Conservation (phyloP, 2,888 invertebrate genomes). For the Oasisia sp. region DNA sequence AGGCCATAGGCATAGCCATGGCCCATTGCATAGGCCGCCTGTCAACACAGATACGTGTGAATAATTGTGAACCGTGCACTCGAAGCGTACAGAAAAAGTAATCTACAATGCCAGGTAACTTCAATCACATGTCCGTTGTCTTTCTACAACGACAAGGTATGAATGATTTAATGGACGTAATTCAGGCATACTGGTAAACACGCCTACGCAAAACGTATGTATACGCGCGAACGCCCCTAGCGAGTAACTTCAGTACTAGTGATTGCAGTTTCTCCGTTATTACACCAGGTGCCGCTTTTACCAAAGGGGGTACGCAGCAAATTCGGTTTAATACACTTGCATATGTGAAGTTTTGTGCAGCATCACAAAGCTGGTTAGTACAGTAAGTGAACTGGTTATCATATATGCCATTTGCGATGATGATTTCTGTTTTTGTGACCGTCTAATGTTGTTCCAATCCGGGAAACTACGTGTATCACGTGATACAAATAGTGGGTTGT, state of each 20-base stretch:
- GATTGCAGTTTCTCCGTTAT: background rate
- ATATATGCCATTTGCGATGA: background rate
- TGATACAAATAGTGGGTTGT: conserved; percentile 59
- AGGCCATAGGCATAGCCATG: too few relatives aligned
- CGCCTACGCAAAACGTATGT: background rate
- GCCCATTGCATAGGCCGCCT: too few relatives aligned
- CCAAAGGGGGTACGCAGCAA: conserved; percentile 1
- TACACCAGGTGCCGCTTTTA: background rate
- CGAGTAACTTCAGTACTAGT: background rate
- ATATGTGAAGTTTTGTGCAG: background rate
- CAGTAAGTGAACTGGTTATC: background rate
- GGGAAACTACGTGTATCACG: conserved; percentile 44
- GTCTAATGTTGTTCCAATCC: conserved; percentile 31
- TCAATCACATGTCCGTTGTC: background rate
- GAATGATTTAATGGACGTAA: background rate
- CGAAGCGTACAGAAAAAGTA: background rate
- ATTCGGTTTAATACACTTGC: background rate
- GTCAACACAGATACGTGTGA: background rate
- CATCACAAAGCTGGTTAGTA: background rate
- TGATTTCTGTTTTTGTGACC: background rate
- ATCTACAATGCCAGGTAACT: background rate
- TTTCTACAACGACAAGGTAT: background rate
- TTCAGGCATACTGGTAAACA: background rate
- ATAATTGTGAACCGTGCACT: background rate
- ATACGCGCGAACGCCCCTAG: background rate